A percentile compares a stretch with the other conserved stretches of the same genome.
These are phyloP conservation scores for Drosophila subobscura DNA, from an alignment of 1,140 invertebrate genomes.

Conservation along the genomic window DNA sequence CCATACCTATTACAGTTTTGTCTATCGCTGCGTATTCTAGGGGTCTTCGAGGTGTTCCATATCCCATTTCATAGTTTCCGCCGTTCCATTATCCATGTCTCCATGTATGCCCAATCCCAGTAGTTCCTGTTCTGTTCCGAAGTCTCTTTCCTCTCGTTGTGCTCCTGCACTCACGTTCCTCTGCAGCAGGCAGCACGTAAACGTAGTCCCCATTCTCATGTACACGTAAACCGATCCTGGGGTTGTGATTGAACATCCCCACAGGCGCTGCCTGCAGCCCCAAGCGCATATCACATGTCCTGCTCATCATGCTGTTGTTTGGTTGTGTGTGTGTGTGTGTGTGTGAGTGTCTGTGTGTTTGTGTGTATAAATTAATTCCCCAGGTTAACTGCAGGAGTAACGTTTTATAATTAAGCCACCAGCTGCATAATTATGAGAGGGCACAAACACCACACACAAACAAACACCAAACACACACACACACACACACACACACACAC, in stretches of 20 bases:
- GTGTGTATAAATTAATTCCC: constrained; percentile 77
- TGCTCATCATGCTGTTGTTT: constrained; percentile 8
- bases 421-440: constrained; percentile 77
- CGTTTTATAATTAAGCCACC: constrained; percentile 82
- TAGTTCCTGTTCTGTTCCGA: too few species aligned
- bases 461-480: constrained; percentile 35
- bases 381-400: constrained; percentile 77
- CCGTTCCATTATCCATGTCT: too few species aligned
- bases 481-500: constrained; percentile 22
- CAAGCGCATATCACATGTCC: neutral
- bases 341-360: constrained; percentile 12
- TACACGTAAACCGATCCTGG: constrained; percentile 30
- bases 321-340: constrained; percentile 20
- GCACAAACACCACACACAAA: constrained; percentile 26
- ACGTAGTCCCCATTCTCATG: too few species aligned
- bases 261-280: constrained; percentile 9
- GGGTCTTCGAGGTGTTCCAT: too few species aligned
- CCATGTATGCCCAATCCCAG: too few species aligned
- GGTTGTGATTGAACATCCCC: constrained; percentile 61
- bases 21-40: too few species aligned
- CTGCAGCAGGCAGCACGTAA: neutral
- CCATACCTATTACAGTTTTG: too few species aligned
- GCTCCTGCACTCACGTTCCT: too few species aligned
- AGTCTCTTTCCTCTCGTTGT: too few species aligned
- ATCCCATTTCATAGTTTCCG: too few species aligned